These are phyloP conservation scores for Notoglanidium macrostoma DNA, from an alignment of 2,797 vertebrate genomes.

Conservation along the genomic window DNA sequence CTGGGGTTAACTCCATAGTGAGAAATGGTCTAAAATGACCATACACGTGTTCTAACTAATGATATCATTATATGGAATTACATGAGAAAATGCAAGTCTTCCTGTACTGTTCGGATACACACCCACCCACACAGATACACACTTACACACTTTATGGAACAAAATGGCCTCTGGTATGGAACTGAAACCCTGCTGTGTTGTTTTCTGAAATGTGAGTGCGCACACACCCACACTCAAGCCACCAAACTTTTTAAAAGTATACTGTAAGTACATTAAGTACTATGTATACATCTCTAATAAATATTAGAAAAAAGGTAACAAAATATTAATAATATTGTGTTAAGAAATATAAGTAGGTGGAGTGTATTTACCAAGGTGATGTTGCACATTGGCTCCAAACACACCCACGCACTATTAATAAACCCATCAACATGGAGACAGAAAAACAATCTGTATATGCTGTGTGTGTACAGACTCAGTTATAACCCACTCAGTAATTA, in stretches of 20 bases:
- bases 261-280: background rate
- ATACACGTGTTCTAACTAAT: conserved; percentile 1
- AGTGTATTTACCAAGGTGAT: background rate
- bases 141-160: background rate
- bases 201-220: conserved; percentile 1
- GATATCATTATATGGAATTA: background rate
- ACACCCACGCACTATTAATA: background rate
- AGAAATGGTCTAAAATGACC: background rate
- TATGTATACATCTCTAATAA: background rate
- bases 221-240: background rate
- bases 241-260: background rate
- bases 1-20: background rate
- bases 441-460: background rate
- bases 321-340: background rate
- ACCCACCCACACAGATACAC: background rate
- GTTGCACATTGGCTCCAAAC: no score
- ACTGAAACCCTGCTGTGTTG: background rate
- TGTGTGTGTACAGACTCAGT: background rate
- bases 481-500: background rate
- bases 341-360: background rate
- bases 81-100: conserved; percentile 11
- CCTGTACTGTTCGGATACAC: background rate
- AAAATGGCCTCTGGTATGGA: conserved; percentile 2
- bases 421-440: background rate
- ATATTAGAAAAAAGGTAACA: background rate